These are phyloP conservation scores for Diglossa brunneiventris DNA, from an alignment of 2,113 vertebrate species.

Conservation along the genomic window DNA sequence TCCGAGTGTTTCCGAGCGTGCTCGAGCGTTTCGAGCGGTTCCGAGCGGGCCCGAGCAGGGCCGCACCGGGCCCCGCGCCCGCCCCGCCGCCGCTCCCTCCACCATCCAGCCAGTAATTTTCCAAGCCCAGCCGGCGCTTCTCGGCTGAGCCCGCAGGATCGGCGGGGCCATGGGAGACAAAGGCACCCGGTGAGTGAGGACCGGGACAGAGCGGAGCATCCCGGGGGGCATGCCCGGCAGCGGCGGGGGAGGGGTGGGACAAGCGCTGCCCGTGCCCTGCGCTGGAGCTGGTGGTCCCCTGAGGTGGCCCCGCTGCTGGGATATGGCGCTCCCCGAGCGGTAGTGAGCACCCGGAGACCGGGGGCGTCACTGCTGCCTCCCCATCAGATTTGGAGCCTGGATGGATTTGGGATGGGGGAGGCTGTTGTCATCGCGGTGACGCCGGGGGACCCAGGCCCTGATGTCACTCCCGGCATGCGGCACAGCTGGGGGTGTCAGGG, in stretches of 20 bases:
- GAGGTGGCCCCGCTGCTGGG: neutral
- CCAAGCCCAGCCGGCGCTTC: neutral
- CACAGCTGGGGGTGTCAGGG: neutral
- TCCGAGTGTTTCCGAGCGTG: neutral
- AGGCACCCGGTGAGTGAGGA: constrained; percentile 17
- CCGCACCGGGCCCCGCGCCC: neutral
- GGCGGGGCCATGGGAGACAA: constrained; percentile 21
- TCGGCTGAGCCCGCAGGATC: neutral
- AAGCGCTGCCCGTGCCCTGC: neutral
- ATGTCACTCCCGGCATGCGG: neutral
- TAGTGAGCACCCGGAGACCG: neutral
- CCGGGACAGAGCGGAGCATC: neutral
- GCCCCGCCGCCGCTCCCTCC: neutral
- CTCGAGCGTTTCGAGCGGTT: neutral
- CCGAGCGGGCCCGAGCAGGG: neutral
- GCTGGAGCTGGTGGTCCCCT: neutral
- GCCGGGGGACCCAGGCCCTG: neutral
- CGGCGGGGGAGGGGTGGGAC: neutral
- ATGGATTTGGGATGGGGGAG: neutral
- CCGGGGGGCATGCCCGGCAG: neutral
- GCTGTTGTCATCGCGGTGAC: neutral
- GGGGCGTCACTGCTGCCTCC: neutral
- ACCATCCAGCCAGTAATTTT: neutral
- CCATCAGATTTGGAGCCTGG: neutral
- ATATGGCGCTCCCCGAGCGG: neutral